Conservation (phyloP, 2,113 vertebrate species). For the Pogonocichla stellata region DNA sequence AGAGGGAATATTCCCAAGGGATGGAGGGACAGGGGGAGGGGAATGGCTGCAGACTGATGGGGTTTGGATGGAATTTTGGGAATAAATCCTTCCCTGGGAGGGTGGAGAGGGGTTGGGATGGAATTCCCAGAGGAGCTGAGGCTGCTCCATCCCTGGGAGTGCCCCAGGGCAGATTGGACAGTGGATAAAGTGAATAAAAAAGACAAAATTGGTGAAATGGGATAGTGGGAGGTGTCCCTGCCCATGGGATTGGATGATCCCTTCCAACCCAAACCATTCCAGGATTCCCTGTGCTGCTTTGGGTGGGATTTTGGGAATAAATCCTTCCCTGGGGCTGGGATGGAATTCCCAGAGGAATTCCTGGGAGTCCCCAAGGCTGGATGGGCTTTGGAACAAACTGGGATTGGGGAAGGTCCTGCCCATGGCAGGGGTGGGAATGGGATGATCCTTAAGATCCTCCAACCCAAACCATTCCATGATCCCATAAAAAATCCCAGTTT, state of each 20-base stretch:
- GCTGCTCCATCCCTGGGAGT: neutral
- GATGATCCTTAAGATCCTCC: no score
- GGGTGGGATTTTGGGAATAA: no score
- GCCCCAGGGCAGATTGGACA: accelerated
- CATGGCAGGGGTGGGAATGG: no score
- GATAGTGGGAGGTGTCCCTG: neutral
- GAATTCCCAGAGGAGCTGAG: neutral
- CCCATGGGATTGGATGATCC: neutral
- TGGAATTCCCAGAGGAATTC: no score
- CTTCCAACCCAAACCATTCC: no score
- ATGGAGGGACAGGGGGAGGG: neutral
- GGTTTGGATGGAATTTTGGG: neutral
- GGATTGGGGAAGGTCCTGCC: no score
- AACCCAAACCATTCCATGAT: no score
- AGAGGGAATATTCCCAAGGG: neutral
- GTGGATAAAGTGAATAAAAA: neutral
- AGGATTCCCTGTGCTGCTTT: neutral
- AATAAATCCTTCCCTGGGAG: neutral
- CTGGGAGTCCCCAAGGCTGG: no score
- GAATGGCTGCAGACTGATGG: neutral
- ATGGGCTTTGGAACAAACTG: no score
- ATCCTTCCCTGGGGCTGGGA: no score
- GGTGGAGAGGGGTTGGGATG: neutral
- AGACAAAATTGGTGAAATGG: neutral
- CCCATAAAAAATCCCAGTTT: neutral